phyloP scores from a whole-genome alignment of 2,797 vertebrate genomes.

The Cossypha polioptera region DNA sequence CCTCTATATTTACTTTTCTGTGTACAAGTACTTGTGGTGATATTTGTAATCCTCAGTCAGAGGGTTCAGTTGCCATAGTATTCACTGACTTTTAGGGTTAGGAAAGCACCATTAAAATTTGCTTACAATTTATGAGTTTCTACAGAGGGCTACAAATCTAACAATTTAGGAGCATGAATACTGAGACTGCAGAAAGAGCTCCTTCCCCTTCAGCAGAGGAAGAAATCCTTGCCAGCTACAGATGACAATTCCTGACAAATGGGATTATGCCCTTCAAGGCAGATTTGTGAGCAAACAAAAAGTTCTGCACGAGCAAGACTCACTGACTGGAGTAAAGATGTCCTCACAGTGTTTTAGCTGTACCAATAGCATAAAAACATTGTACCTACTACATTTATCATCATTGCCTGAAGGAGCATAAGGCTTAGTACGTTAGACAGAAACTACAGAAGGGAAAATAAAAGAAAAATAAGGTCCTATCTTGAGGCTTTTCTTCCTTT shows the following conservation, averaged over 20 bases:
- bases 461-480: not conserved
- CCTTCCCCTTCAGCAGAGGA: not conserved
- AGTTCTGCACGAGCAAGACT: not conserved
- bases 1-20: not conserved
- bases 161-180: not conserved
- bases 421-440: not conserved
- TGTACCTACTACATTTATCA: not conserved
- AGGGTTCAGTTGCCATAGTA: not conserved
- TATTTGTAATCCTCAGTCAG: not conserved
- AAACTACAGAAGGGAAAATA: not conserved
- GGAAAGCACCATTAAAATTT: not conserved
- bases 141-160: not conserved
- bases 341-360: not conserved
- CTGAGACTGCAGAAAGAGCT: not conserved
- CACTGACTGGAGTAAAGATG: not conserved
- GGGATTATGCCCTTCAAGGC: not conserved
- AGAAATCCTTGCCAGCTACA: not conserved
- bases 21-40: not conserved
- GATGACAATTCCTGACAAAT: not conserved
- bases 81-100: not conserved
- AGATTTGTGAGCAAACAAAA: not conserved
- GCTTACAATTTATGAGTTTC: not conserved
- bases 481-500: not conserved
- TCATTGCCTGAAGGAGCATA: not conserved
- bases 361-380: not conserved